These are phyloP conservation scores for Platycheirus albimanus DNA, from an alignment of 2,888 invertebrate species.

Conservation along the genomic window DNA sequence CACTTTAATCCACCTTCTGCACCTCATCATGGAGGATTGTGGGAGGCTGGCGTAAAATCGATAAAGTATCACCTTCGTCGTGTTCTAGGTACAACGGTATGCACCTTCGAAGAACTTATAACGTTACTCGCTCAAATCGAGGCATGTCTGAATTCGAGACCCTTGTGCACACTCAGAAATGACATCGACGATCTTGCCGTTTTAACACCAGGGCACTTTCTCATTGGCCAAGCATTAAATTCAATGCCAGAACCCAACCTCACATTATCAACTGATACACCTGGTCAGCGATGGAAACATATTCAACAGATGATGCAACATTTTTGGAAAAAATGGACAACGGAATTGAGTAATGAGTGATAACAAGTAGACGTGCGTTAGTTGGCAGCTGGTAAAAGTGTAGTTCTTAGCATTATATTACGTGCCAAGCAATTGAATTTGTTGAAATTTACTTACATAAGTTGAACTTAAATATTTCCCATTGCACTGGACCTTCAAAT, in stretches of 20 bases:
- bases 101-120: constrained; percentile 76
- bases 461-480: no score
- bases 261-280: not conserved
- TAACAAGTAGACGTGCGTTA: no score
- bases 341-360: no score
- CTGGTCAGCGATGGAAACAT: not conserved
- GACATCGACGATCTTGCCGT: constrained; percentile 48
- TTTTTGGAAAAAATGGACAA: not conserved
- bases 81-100: constrained; percentile 68
- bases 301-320: not conserved
- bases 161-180: constrained; percentile 68
- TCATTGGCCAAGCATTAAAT: not conserved
- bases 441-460: no score
- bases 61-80: constrained; percentile 74
- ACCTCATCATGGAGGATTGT: no score
- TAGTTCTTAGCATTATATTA: no score
- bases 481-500: no score
- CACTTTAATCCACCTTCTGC: no score
- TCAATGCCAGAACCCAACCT: not conserved
- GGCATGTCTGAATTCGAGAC: constrained; percentile 76
- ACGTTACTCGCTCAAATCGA: constrained; percentile 76
- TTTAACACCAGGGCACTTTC: not conserved
- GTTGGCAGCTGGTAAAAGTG: no score
- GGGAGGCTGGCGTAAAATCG: constrained; percentile 75
- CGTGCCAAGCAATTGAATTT: no score